phyloP scores from a whole-genome alignment of 2,797 vertebrate genomes.

The Tangara arthus region DNA sequence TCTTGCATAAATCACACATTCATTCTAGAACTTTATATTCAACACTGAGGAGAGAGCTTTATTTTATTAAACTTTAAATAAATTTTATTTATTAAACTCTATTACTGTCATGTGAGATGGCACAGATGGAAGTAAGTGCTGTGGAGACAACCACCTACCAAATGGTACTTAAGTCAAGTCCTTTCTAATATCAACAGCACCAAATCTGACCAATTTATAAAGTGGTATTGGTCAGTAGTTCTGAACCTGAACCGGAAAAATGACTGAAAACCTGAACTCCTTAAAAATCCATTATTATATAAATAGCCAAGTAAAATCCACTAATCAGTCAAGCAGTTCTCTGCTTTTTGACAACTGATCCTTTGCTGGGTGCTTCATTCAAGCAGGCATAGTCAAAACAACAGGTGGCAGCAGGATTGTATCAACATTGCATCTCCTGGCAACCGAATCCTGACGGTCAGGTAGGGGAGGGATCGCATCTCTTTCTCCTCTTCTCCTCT shows the following conservation, averaged over 20 bases:
- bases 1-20: neutral
- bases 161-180: neutral
- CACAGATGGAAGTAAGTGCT: neutral
- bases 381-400: constrained; percentile 30
- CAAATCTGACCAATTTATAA: neutral
- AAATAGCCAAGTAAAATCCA: neutral
- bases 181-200: neutral
- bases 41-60: neutral
- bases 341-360: constrained; percentile 33
- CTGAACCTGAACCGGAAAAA: neutral
- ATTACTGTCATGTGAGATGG: neutral
- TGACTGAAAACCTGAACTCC: neutral
- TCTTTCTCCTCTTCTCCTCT: neutral
- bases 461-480: neutral
- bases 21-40: neutral
- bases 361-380: constrained; percentile 13
- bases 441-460: neutral
- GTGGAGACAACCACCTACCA: neutral
- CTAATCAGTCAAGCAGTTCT: neutral
- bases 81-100: neutral
- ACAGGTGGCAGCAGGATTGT: constrained; percentile 52
- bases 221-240: neutral
- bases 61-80: too few species aligned
- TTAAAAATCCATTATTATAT: neutral
- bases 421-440: neutral